phyloP scores from a whole-genome alignment of 2,113 vertebrate genomes.

The Lynx canadensis region DNA sequence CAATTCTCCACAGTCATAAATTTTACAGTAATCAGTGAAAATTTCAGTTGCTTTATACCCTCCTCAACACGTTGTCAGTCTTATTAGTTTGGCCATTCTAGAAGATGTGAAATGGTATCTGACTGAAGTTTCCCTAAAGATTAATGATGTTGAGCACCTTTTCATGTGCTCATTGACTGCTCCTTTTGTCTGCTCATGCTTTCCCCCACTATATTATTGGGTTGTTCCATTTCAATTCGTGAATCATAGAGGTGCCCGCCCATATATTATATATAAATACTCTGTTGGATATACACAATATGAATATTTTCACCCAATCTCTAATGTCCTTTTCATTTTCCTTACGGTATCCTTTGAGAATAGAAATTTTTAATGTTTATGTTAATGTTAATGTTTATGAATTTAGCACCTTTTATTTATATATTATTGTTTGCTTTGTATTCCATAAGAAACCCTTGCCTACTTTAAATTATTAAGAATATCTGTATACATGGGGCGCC shows the following conservation, averaged over 20 bases:
- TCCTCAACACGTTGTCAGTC: neutral
- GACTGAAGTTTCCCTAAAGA: neutral
- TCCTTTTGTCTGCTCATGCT: neutral
- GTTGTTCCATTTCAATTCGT: neutral
- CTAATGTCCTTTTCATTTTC: neutral
- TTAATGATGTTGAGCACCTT: neutral
- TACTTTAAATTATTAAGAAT: neutral
- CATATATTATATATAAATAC: neutral
- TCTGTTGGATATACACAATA: neutral
- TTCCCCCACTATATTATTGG: neutral
- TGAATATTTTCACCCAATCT: neutral
- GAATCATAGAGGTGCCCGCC: neutral
- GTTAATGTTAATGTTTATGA: neutral
- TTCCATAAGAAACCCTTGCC: neutral
- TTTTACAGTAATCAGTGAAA: neutral
- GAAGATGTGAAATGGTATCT: neutral
- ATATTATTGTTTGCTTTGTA: neutral
- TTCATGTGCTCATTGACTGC: neutral
- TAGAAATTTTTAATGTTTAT: neutral
- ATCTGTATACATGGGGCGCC: neutral
- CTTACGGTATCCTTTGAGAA: neutral
- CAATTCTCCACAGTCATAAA: neutral
- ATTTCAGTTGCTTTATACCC: neutral
- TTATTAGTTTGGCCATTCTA: neutral
- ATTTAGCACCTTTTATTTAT: neutral